Percentiles rank a stretch among this genome's conserved stretches.
Conservation (phyloP, 2,797 vertebrate species). For the Molossus alvarezi region DNA sequence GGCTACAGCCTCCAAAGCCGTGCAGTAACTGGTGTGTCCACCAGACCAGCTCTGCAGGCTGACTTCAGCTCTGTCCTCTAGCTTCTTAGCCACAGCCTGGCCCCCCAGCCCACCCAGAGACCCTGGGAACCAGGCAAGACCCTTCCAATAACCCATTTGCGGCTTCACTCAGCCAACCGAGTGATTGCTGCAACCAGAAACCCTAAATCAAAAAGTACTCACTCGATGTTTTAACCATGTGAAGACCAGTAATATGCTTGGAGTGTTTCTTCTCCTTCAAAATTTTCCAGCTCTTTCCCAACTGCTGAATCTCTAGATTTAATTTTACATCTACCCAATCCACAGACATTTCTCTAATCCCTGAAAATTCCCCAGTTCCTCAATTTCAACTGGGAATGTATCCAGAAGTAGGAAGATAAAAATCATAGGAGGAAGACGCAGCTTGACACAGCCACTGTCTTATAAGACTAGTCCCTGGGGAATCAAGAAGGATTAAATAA, state of each 20-base stretch:
- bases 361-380: not conserved
- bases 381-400: conserved; percentile 23
- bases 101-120: not conserved
- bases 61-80: not conserved
- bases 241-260: not conserved
- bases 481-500: not conserved
- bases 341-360: conserved; percentile 5
- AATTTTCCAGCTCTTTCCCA: conserved; percentile 23
- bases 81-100: not conserved
- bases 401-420: conserved; percentile 4
- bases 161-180: not conserved
- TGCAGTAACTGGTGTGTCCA: not conserved
- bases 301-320: conserved; percentile 16
- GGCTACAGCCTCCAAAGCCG: not conserved
- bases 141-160: conserved; percentile 8
- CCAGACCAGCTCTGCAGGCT: not conserved
- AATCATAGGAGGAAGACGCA: not conserved
- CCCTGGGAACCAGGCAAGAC: not conserved
- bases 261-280: not conserved
- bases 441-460: not conserved
- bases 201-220: not conserved
- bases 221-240: conserved; percentile 30
- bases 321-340: not conserved
- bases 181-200: not conserved
- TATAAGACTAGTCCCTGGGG: not conserved